A percentile compares a stretch with the other conserved stretches of the same genome.
These are phyloP conservation scores for Anguilla pacifica DNA, from an alignment of 2,797 vertebrate species.

Conservation along the genomic window DNA sequence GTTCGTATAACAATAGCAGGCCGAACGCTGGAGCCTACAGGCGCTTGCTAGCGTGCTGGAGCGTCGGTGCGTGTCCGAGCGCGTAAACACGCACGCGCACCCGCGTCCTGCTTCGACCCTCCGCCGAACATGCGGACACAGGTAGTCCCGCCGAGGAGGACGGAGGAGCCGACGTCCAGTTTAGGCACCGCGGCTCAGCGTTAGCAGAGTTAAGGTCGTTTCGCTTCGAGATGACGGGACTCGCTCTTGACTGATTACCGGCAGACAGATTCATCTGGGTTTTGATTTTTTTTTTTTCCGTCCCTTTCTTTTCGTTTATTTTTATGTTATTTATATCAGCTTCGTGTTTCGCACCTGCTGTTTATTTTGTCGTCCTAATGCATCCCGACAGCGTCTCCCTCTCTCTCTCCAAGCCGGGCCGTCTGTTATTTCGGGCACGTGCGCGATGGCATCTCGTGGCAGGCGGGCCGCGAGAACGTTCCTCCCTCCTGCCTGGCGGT, in stretches of 20 bases:
- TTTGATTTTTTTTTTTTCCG: background rate
- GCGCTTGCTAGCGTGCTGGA: background rate
- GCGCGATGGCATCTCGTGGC: background rate
- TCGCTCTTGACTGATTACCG: background rate
- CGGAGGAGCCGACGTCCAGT: background rate
- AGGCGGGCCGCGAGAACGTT: background rate
- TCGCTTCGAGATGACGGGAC: background rate
- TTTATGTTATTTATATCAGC: background rate
- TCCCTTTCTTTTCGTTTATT: background rate
- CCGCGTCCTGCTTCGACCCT: background rate
- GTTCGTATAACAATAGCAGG: background rate
- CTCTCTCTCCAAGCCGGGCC: background rate
- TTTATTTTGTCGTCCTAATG: constrained; percentile 10
- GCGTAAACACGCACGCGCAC: background rate
- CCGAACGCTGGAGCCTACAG: background rate
- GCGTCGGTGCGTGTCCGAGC: background rate
- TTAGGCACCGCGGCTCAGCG: background rate
- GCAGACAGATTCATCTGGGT: background rate
- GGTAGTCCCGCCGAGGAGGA: background rate
- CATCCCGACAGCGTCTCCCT: background rate
- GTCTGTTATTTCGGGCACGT: background rate
- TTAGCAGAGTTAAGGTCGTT: background rate
- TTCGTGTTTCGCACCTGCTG: background rate
- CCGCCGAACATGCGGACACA: background rate
- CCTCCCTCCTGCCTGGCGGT: background rate